Base-by-base conservation (phyloP, 2,888 invertebrate species). In the Amblyteles armatorius region DNA sequence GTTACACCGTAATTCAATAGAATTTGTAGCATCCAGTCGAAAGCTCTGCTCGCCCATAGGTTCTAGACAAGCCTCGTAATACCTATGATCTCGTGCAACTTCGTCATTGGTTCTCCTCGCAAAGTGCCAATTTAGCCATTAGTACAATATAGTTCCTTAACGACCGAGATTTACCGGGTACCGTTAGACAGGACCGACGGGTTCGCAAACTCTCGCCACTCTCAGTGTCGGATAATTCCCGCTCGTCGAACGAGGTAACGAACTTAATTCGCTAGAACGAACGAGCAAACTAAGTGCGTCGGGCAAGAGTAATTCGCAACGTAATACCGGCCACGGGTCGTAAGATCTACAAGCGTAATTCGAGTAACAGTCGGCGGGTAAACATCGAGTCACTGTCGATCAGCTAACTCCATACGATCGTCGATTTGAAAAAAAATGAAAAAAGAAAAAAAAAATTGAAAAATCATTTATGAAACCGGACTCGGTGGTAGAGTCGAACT, bases 61-160 rank as follows among this genome's bases (percentile, higher is more conserved):
- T 33, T 16, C 63, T n/a, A 36, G 26, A 3, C 19, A 13, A 19
- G 36, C 29, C 44, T 55, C 48, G 22, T 19, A 26, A 55, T 33
- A 22, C 11, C 55, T n/a, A 65, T 57, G 48, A 48, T 67, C 29
- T 19, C 2, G 13, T 9, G 7, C 29, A 16, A 57, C 48, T 68
- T 44, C 22, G 50, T 13, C 26, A 26, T 50, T 77, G 36, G 33
- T 48, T 33, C 22, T 76, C 33, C 40, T 55, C 63, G 26, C 26
- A 3, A 16, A 73, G 55, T 33, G 9, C 33, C 60, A 84, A 82
- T 82, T 16, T 78, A 74, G n/a, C 68, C 68, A 82, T 78, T 74
- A 63, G 63, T 73, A 50, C 60, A 16, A 80, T 77, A 84, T 29
- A 76, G 13, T 69, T 78, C 22, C 69, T 57, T 68, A 78, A 84